A percentile compares a stretch with the other conserved stretches of the same genome.
phyloP scores from a whole-genome alignment of 2,888 invertebrate species.

The Chrysolina americana region DNA sequence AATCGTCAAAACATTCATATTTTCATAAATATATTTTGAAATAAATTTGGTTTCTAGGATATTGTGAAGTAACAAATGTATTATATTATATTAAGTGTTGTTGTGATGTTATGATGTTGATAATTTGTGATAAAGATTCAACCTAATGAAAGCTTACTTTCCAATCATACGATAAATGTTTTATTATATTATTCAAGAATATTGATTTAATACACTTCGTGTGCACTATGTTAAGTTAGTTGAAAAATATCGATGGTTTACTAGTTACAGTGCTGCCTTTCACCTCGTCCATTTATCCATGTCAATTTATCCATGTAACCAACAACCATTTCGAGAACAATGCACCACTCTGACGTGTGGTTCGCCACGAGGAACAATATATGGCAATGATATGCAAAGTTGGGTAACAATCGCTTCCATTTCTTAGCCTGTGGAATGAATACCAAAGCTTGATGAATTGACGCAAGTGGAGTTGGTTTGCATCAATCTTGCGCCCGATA shows the following conservation, averaged over 20 bases:
- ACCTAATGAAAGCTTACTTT: too few relatives aligned
- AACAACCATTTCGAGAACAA: constrained; percentile 6
- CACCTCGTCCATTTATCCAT: not conserved
- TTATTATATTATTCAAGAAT: too few relatives aligned
- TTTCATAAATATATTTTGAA: too few relatives aligned
- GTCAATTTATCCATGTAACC: constrained; percentile 6
- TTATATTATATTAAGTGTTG: too few relatives aligned
- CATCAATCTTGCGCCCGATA: constrained; percentile 40
- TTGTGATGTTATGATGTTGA: too few relatives aligned
- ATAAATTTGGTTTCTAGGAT: too few relatives aligned
- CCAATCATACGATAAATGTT: too few relatives aligned
- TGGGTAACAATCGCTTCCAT: constrained; percentile 4
- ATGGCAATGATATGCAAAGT: constrained; percentile 22
- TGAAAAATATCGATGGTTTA: not conserved
- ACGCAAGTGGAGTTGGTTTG: constrained; percentile 31
- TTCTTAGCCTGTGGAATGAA: constrained; percentile 2
- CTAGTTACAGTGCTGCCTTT: not conserved
- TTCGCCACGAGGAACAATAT: constrained; percentile 14
- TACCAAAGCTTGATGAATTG: constrained; percentile 24
- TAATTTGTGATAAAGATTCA: too few relatives aligned
- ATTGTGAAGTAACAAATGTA: too few relatives aligned
- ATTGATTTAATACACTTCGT: too few relatives aligned
- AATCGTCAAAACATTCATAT: too few relatives aligned
- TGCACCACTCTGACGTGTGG: constrained; percentile 12
- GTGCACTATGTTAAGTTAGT: too few relatives aligned